These are phyloP conservation scores for Solenopsis fugax DNA, from an alignment of 1,140 invertebrate genomes.

Conservation along the genomic window DNA sequence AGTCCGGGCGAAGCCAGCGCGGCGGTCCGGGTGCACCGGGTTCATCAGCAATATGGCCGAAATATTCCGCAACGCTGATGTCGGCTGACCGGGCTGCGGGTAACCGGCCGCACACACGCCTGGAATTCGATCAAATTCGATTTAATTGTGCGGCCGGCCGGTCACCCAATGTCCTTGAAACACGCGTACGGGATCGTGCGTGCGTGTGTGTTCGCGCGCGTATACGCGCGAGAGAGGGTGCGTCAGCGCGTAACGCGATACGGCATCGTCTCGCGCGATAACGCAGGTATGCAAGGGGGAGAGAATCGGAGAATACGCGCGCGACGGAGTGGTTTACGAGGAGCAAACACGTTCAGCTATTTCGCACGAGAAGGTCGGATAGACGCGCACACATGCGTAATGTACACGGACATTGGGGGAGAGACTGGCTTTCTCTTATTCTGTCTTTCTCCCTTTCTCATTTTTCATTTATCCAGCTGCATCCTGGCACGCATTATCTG, in stretches of 20 bases:
- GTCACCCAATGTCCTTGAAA: slow-evolving; percentile 58
- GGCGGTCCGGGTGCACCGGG: not conserved
- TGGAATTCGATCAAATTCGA: slow-evolving; percentile 67
- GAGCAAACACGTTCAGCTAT: slow-evolving; percentile 74
- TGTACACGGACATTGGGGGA: not conserved
- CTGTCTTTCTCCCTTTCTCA: slow-evolving; percentile 18
- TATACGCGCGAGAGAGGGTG: not conserved
- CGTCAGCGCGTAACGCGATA: slow-evolving; percentile 37
- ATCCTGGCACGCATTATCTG: slow-evolving; percentile 75
- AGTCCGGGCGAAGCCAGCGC: not conserved
- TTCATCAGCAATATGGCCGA: slow-evolving; percentile 51
- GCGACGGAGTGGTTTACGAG: slow-evolving; percentile 75
- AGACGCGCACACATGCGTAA: slow-evolving; percentile 46
- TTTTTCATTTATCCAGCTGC: slow-evolving; percentile 66
- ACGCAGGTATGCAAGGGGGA: slow-evolving; percentile 64
- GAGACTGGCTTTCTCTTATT: slow-evolving; percentile 35
- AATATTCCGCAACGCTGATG: slow-evolving; percentile 52
- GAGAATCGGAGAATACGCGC: slow-evolving; percentile 48
- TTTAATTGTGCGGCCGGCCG: slow-evolving; percentile 56
- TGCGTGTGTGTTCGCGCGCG: too few relatives aligned
- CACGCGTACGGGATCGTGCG: not conserved
- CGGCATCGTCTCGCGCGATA: slow-evolving; percentile 59
- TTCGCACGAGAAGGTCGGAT: slow-evolving; percentile 69
- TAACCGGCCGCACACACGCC: slow-evolving; percentile 53
- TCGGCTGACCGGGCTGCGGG: slow-evolving; percentile 52